These are phyloP conservation scores for Bombus consobrinus DNA, from an alignment of 1,140 invertebrate genomes.

Conservation along the genomic window DNA sequence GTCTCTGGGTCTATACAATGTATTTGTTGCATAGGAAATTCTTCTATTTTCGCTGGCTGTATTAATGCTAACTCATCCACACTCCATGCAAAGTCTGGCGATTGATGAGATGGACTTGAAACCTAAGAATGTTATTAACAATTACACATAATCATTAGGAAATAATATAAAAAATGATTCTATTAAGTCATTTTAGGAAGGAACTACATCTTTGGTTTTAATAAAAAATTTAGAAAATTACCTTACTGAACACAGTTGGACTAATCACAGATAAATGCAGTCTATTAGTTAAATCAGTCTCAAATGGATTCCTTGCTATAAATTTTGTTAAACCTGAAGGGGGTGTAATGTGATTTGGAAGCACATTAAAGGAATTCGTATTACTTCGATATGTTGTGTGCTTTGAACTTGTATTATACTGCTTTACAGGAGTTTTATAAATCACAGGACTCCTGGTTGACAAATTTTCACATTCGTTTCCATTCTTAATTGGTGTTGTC, in stretches of 20 bases:
- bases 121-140: conserved; percentile 54
- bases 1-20: conserved; percentile 81
- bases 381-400: conserved; percentile 48
- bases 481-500: conserved; percentile 63
- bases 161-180: conserved; percentile 11
- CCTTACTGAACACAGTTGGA: conserved; percentile 78
- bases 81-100: conserved; percentile 82
- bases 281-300: conserved; percentile 77
- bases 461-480: conserved; percentile 39
- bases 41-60: conserved; percentile 83
- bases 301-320: conserved; percentile 80
- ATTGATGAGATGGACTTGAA: conserved; percentile 68
- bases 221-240: conserved; percentile 42
- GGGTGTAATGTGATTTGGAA: conserved; percentile 75
- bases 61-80: conserved; percentile 83
- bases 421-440: conserved; percentile 67
- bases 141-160: neutral
- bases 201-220: conserved; percentile 6
- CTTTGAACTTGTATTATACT: conserved; percentile 39
- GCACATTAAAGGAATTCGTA: conserved; percentile 51
- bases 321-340: conserved; percentile 79
- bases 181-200: neutral
- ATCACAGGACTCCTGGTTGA: conserved; percentile 54
- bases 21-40: conserved; percentile 81
- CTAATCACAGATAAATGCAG: conserved; percentile 80